phyloP scores from a whole-genome alignment of 2,113 vertebrate genomes.

The Hemiprocne comata region DNA sequence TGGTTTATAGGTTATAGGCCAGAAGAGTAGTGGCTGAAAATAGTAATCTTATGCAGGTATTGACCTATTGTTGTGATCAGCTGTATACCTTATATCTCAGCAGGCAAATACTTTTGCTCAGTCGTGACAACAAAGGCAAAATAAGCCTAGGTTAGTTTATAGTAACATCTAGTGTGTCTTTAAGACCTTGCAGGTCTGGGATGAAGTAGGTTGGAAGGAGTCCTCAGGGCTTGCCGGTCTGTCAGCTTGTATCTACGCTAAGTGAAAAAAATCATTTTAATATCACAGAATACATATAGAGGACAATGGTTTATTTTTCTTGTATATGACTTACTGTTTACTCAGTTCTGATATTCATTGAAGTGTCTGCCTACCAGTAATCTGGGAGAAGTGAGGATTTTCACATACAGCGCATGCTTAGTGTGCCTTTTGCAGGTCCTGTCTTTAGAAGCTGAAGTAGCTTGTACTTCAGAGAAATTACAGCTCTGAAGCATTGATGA shows the following conservation, averaged over 20 bases:
- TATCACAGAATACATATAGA: not conserved
- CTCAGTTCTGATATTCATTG: not conserved
- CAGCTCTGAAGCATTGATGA: not conserved
- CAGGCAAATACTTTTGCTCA: not conserved
- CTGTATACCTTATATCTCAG: not conserved
- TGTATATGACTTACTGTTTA: not conserved
- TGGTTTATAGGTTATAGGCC: not conserved
- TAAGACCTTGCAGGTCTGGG: not conserved
- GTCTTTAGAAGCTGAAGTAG: not conserved
- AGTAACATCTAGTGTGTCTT: not conserved
- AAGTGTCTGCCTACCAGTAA: not conserved
- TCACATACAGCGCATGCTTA: not conserved
- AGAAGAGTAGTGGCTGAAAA: not conserved
- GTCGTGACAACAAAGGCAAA: not conserved
- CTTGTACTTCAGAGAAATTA: not conserved
- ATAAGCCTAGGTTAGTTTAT: not conserved
- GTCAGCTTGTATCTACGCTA: not conserved
- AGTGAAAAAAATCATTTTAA: not conserved
- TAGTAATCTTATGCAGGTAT: not conserved
- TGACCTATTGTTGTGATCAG: not conserved
- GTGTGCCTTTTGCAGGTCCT: not conserved
- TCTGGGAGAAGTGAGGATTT: not conserved
- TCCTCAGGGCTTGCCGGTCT: not conserved
- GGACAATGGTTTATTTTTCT: not conserved
- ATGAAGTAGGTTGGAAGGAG: conserved; percentile 34